Evolutionary conservation across 2,113 vertebrate species (phyloP).

Genomic region (Oostethus manadensis): DNA sequence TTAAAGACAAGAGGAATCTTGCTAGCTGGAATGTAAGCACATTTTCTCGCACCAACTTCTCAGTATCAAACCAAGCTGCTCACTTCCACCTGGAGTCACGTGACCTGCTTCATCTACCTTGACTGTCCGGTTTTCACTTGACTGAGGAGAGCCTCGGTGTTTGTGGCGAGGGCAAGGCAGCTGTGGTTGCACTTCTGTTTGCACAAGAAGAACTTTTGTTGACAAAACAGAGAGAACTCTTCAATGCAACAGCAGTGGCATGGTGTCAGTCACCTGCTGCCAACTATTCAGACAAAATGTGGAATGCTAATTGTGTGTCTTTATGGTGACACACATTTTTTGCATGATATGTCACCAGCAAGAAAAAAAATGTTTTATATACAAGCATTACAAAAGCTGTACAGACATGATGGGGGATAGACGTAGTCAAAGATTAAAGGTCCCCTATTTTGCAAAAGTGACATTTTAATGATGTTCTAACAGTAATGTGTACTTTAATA

Average conservation of each 20-base stretch:
- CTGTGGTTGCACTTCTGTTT: slow-evolving; percentile 42
- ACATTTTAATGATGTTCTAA: too few relatives aligned
- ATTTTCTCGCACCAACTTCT: background rate
- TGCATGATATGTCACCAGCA: too few relatives aligned
- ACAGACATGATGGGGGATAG: too few relatives aligned
- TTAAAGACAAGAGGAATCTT: too few relatives aligned
- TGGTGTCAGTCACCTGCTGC: background rate
- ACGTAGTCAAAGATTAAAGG: too few relatives aligned
- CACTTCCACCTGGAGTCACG: background rate
- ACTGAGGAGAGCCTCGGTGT: background rate
- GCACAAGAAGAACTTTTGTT: slow-evolving; percentile 47
- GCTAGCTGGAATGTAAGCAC: too few relatives aligned
- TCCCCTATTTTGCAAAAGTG: too few relatives aligned
- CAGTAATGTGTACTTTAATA: too few relatives aligned
- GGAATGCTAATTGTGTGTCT: too few relatives aligned
- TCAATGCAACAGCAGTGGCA: background rate
- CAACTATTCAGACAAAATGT: background rate
- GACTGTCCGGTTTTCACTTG: slow-evolving; percentile 4
- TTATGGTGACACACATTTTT: too few relatives aligned
- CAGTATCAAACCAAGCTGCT: background rate
- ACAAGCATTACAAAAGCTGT: too few relatives aligned
- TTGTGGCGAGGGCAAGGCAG: slow-evolving; percentile 36
- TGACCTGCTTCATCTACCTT: slow-evolving; percentile 1
- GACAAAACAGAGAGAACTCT: slow-evolving; percentile 43
- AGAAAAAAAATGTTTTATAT: too few relatives aligned